Base-by-base conservation (phyloP, 2,888 invertebrate species). In the Philopedon plagiatum region DNA sequence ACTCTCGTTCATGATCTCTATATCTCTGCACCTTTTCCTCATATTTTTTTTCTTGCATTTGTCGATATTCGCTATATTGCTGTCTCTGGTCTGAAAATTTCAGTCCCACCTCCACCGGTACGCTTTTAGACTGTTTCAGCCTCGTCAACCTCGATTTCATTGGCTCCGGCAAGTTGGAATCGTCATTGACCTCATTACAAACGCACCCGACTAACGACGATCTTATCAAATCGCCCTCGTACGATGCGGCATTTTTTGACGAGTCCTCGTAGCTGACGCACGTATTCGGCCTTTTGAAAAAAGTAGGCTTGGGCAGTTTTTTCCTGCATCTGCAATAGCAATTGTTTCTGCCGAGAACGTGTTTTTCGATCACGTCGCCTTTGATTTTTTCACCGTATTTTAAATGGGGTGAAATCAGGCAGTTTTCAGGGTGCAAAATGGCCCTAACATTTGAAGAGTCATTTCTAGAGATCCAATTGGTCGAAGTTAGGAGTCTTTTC, bases 401-500 rank as follows among this genome's bases (percentile, higher is more conserved):
- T 11, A 71, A n/a, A 9, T 54, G 32, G 4, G 72, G 73, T 2
- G 66, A 67, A 5, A 51, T 32, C 18, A 46, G 32, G 37, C 69
- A 51, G n/a, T 61, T 34, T 11, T 77, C 75, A 8, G 77, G 76
- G 11, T 78, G 76, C 19, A 78, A 64, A 54, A 77, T 57, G 0
- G 76, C 76, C 32, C 73, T 75, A 0, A 79, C 44, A 18, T 74
- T 76, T 1, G 76, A 73, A 1, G 79, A 79, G 68, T 79, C 77
- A 29, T 79, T 79, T 71, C 79, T 54, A 1, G 49, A 71, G 7
- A 34, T 46, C 78, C 78, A 78, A 13, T 69, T 75, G 3, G 67
- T 63, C 3, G 72, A 74, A 2, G 71, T 71, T 34, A 74, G n/a
- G 5, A 71, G 44, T 19, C 58, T 71, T 34, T 74, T 74, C 23